phyloP scores from a whole-genome alignment of 2,113 vertebrate species.

The Semnornis frantzii region DNA sequence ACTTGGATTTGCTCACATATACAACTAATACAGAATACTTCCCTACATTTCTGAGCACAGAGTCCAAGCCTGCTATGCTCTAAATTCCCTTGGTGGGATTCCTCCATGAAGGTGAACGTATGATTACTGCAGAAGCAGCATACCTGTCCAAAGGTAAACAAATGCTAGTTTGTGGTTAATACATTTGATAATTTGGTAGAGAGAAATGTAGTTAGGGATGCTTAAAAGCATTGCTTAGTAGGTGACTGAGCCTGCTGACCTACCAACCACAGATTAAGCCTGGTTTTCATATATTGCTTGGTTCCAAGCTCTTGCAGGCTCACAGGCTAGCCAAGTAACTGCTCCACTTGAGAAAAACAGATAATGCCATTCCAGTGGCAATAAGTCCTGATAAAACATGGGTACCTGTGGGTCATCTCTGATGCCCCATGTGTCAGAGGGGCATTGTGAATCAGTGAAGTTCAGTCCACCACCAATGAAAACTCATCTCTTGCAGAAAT shows the following conservation, averaged over 20 bases:
- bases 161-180: conserved; percentile 16
- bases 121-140: neutral
- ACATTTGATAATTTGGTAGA: conserved; percentile 13
- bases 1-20: too few relatives aligned
- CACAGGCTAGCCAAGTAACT: neutral
- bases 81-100: neutral
- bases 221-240: conserved; percentile 8
- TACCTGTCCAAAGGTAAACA: neutral
- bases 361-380: neutral
- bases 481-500: neutral
- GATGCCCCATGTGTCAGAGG: neutral
- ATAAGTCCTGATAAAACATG: neutral
- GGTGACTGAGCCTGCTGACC: conserved; percentile 1
- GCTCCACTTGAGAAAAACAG: neutral
- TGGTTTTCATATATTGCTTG: conserved; percentile 20
- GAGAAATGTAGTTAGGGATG: neutral
- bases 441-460: neutral
- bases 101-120: neutral
- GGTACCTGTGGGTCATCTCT: neutral
- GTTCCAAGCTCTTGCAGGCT: neutral
- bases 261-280: conserved; percentile 37
- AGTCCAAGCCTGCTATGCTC: neutral
- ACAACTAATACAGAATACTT: too few relatives aligned
- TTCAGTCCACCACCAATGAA: neutral
- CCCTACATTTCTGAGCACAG: neutral